These are phyloP conservation scores for Protodeltote pygarga DNA, from an alignment of 2,888 invertebrate species.

Conservation along the genomic window DNA sequence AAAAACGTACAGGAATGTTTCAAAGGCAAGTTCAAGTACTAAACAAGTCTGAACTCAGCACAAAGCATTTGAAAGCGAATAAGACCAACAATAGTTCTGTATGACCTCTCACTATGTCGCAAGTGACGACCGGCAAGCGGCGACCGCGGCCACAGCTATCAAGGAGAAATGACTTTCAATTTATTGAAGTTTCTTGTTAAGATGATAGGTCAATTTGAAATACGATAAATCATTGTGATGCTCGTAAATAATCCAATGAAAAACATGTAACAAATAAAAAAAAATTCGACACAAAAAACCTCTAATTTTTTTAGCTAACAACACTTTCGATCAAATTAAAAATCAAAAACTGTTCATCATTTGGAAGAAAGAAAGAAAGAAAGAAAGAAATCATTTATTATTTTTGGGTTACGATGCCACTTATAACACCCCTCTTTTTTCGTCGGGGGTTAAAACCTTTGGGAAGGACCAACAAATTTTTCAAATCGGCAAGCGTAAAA, in stretches of 20 bases:
- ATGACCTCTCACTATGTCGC: conserved; percentile 45
- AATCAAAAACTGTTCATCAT: too few species aligned
- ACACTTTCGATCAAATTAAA: too few species aligned
- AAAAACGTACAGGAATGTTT: too few species aligned
- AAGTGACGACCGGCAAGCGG: conserved; percentile 9
- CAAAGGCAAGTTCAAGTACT: conserved; percentile 4
- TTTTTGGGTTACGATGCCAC: too few species aligned
- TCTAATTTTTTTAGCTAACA: too few species aligned
- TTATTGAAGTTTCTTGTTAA: conserved; percentile 32
- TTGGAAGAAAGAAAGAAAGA: too few species aligned
- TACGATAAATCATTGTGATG: not conserved
- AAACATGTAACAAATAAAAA: not conserved
- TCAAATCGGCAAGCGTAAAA: too few species aligned
- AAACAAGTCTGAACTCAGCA: not conserved
- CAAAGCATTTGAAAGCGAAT: conserved; percentile 26
- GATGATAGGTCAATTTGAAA: conserved; percentile 10
- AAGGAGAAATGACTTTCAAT: conserved; percentile 48
- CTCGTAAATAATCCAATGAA: not conserved
- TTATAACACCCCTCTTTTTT: too few species aligned
- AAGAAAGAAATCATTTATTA: too few species aligned
- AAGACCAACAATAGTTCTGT: conserved; percentile 8
- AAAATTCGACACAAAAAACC: too few species aligned
- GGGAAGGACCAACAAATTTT: too few species aligned
- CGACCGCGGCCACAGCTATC: conserved; percentile 33
- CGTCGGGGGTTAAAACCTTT: too few species aligned